Evolutionary conservation across 2,113 vertebrate species (phyloP), one percentile per base, ranked within the genome.

Genomic region (Ictalurus punctatus): DNA sequence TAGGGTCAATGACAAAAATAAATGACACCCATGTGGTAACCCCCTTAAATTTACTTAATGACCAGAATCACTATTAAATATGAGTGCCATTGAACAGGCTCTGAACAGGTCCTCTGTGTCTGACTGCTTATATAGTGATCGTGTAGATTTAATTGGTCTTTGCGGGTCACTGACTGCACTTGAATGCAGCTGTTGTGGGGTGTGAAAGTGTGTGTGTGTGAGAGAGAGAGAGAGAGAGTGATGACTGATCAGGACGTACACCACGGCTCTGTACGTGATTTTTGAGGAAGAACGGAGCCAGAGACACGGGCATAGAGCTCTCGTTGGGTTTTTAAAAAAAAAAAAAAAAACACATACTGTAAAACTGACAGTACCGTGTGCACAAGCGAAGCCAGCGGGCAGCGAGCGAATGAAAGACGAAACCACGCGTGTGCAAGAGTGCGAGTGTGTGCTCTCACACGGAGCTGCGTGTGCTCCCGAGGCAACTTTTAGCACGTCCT

Each of bases 201-300:
- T 84, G 56, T 52, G 65, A 37, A 27, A 69, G 52, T 61, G 34
- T 58, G 83, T 30, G 48, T 83, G 63, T 74, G 87, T 83, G 69
- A 25, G 69, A 48, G 25, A 44, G 83, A 23, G 25, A 54, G 48
- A 52, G 59, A 23, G 27, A 34, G 40, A 52, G 1, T 16, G 71
- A 74, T 37, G 44, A 44, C n/a, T 84, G 58, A 30, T 85, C 87
- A 85, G 83, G 61, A 67, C 17, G 73, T 79, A 69, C 82, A 84
- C 44, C 69, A 40, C 59, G 80, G 30, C 81, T 84, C 69, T 84
- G 87, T 88, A 61, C 76, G 61, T 87, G 86, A 87, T 48, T 81
- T 63, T 65, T 37, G 21, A 21, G 52, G 12, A 71, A 76, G 74
- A 88, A 74, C 82, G 25, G 21, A 48, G 73, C 58, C 58, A 81